Base-by-base conservation (phyloP, 2,888 invertebrate species). In the Eudasyphora cyanicolor region DNA sequence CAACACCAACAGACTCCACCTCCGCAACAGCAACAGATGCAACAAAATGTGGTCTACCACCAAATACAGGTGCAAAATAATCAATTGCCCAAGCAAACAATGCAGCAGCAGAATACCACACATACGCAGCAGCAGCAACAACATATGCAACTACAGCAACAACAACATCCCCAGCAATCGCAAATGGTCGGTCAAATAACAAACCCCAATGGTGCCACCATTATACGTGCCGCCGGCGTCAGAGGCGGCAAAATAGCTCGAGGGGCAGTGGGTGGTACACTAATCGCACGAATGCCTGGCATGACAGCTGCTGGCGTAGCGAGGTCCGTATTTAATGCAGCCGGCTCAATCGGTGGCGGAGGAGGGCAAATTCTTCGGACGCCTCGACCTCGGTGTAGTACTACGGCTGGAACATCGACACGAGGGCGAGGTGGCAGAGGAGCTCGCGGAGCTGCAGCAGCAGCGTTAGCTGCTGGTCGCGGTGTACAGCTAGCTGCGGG, bases 1-100 rank as follows among this genome's bases (percentile, higher is more conserved):
- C 86, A 81, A 71, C 86, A 84, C 17, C 85, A 76, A 86, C 83
- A 60, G 84, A 87, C 64, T 76, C 60, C 4, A 79, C 86, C 17
- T 87, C 87, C 77, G 82, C 82, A 79, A 19, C 76, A 71, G 49
- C 82, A 78, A 49, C 86, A 83, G 70, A 82, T 85, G 67, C 86
- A 85, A 60, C 87, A 86, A 74, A 87, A 67, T 77, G 90, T 91
- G 0, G 89, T 91, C 17, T 89, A 88, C 69, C 91, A 92, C 80
- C 91, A 90, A 74, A 87, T 91, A 60, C 91, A 90, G 19, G 82
- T 84, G 10, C 87, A 76, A 70, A 83, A 85, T 49, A 86, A 85
- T 69, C 76, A 87, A 85, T 27, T 88, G 85, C 87, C 73, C 42
- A 87, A 42, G 70, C 85, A 75, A 12, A 69, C 79, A 35, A 84